Evolutionary conservation across 2,888 invertebrate genomes (phyloP).

Genomic region (Thumatha senex): DNA sequence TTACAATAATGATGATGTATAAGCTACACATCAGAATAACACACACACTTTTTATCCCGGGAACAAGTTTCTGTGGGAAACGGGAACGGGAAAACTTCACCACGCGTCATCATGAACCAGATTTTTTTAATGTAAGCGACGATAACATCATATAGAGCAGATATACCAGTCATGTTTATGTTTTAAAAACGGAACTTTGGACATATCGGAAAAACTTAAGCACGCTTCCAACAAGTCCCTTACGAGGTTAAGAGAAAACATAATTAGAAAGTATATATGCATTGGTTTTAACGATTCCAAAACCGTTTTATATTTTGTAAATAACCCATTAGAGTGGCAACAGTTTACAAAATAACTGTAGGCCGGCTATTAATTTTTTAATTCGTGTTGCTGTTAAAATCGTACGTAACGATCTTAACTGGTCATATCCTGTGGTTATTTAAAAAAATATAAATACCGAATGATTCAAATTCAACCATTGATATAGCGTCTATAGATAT

Average conservation of each 20-base stretch:
- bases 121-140: too few species aligned
- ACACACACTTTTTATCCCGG: too few species aligned
- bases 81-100: too few species aligned
- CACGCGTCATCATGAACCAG: too few species aligned
- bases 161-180: too few species aligned
- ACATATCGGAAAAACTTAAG: neutral
- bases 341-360: slow-evolving; percentile 57
- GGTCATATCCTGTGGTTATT: slow-evolving; percentile 50
- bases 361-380: slow-evolving; percentile 45
- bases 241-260: slow-evolving; percentile 11
- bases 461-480: slow-evolving; percentile 3
- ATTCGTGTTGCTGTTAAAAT: slow-evolving; percentile 46
- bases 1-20: too few species aligned
- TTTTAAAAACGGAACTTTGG: slow-evolving; percentile 3
- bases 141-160: too few species aligned
- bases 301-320: slow-evolving; percentile 67
- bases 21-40: too few species aligned
- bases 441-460: slow-evolving; percentile 18
- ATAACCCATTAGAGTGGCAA: slow-evolving; percentile 48
- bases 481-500: too few species aligned
- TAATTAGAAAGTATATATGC: slow-evolving; percentile 36
- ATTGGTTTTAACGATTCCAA: slow-evolving; percentile 48
- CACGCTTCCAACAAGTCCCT: slow-evolving; percentile 1
- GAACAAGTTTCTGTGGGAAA: too few species aligned
- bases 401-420: slow-evolving; percentile 43